phyloP scores from a whole-genome alignment of 1,140 invertebrate genomes.

The Bombus waltoni region DNA sequence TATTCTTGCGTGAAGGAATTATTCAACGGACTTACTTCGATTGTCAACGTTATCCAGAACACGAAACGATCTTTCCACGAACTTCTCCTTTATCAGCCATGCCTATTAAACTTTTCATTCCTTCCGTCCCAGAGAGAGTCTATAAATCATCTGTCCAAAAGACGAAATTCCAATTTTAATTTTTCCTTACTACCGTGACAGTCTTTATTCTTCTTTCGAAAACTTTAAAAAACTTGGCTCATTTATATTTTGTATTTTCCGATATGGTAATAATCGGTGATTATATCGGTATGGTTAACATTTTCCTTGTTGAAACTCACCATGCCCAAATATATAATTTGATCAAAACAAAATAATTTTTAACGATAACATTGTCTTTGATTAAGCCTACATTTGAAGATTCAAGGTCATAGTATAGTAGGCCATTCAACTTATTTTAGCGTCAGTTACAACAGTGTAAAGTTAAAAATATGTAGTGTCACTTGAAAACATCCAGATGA shows the following conservation, averaged over 20 bases:
- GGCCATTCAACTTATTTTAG: too few species aligned
- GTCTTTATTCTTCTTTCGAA: neutral
- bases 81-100: neutral
- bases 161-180: constrained; percentile 5
- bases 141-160: constrained; percentile 1
- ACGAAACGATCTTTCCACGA: neutral
- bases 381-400: too few species aligned
- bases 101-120: constrained; percentile 21
- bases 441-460: too few species aligned
- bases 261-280: too few species aligned
- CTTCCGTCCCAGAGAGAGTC: neutral
- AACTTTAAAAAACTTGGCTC: neutral
- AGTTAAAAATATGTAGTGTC: too few species aligned
- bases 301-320: too few species aligned
- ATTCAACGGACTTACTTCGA: neutral
- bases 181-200: neutral
- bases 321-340: too few species aligned
- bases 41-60: neutral
- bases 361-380: too few species aligned
- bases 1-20: neutral
- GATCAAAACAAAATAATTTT: too few species aligned
- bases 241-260: neutral
- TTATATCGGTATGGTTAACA: too few species aligned
- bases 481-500: too few species aligned
- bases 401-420: too few species aligned